These are phyloP conservation scores for Trachymyrmex septentrionalis DNA, from an alignment of 1,140 invertebrate genomes.

Conservation along the genomic window DNA sequence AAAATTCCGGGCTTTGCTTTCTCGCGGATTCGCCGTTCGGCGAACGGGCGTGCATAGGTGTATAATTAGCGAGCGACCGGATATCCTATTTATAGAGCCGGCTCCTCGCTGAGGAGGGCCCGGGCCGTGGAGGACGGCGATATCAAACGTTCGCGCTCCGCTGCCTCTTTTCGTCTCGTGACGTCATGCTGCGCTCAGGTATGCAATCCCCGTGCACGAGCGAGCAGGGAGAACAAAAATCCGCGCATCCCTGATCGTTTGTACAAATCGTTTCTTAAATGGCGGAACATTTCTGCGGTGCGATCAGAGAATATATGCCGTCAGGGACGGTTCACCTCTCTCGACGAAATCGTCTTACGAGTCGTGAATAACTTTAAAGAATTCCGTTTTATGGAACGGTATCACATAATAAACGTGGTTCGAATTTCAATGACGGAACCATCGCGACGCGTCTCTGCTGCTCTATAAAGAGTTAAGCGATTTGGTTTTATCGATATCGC, in stretches of 20 bases:
- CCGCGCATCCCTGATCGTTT: conserved; percentile 55
- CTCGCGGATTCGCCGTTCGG: conserved; percentile 62
- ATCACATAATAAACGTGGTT: not conserved
- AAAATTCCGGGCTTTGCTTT: conserved; percentile 50
- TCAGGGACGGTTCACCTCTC: conserved; percentile 32
- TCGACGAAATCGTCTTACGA: conserved; percentile 27
- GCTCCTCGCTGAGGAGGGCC: conserved; percentile 81
- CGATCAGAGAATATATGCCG: conserved; percentile 16
- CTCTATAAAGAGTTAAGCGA: not conserved
- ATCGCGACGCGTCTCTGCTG: not conserved
- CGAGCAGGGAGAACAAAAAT: conserved; percentile 38
- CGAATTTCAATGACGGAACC: not conserved
- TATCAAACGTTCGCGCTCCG: conserved; percentile 62
- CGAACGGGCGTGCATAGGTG: conserved; percentile 69
- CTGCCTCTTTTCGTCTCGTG: conserved; percentile 59
- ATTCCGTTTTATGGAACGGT: not conserved
- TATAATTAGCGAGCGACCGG: conserved; percentile 85
- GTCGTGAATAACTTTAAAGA: not conserved
- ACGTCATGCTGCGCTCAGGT: conserved; percentile 68
- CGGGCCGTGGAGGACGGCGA: conserved; percentile 67
- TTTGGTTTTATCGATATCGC: not conserved
- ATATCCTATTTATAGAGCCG: conserved; percentile 85
- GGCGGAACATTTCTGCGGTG: conserved; percentile 33
- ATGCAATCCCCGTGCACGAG: conserved; percentile 62
- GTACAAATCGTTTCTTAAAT: conserved; percentile 62